Conservation (phyloP, 2,113 vertebrate genomes). For the Phrynocephalus versicolor region DNA sequence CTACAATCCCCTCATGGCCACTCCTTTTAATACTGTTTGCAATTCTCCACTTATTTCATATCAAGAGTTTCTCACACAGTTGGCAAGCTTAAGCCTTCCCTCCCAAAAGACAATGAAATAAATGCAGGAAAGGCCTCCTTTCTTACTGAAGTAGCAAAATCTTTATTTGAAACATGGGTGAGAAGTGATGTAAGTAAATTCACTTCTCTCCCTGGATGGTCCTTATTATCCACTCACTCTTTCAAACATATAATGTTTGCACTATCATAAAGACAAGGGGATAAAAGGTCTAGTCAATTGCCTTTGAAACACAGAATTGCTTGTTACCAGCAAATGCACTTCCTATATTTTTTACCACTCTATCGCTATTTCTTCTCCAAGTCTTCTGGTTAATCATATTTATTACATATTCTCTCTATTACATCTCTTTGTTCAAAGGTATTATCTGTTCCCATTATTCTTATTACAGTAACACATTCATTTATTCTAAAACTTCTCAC, state of each 20-base stretch:
- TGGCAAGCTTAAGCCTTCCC: neutral
- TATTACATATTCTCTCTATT: neutral
- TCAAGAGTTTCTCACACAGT: neutral
- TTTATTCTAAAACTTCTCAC: neutral
- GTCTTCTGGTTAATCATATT: neutral
- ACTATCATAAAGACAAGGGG: neutral
- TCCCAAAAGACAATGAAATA: neutral
- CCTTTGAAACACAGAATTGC: neutral
- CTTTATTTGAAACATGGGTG: conserved; percentile 18
- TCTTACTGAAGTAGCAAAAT: neutral
- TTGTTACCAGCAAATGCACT: neutral
- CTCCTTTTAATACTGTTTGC: neutral
- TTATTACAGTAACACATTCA: neutral
- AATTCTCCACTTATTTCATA: neutral
- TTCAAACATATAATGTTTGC: conserved; percentile 27
- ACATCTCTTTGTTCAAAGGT: neutral
- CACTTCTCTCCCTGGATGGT: neutral
- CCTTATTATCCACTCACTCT: neutral
- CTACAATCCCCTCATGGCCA: neutral
- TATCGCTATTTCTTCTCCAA: neutral
- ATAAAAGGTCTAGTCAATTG: conserved; percentile 6
- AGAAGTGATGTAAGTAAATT: neutral
- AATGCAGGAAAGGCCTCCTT: neutral
- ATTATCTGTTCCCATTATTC: neutral
- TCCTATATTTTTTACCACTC: neutral